Evolutionary conservation across 2,888 invertebrate genomes (phyloP), one percentile per base, ranked within the genome.

Genomic region (Ametastegia equiseti): DNA sequence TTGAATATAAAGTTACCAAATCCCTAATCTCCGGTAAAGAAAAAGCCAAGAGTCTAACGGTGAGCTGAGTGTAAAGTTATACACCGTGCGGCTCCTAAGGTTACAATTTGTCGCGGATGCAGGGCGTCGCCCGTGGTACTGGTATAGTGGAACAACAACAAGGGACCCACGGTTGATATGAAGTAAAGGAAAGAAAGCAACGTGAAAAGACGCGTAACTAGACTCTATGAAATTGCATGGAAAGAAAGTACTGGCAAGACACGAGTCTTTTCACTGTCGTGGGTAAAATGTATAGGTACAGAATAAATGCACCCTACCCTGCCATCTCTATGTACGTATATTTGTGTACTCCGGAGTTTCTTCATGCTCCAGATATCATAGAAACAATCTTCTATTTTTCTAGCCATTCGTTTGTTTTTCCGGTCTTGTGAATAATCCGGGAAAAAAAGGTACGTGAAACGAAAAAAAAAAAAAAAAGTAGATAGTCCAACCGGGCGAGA

Each of bases 331-430:
- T 3, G 36, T 9, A 15, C 19, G 23, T 15, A 19, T 54, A 23
- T 73, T 13, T 54, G 23, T 36, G 54, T 54, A 30, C 84, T 85
- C 86, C 86, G 85, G 82, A 86, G 85, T 54, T 88, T n/a, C n/a
- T 86, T 87, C 86, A 83, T 84, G 86, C 86, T 85, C 87, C 78
- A 88, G 84, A 87, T 88, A 87, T 33, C 54, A 54, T 36, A 36
- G 75, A 50, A 54, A 75, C n/a, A 54, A 36, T 54, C 50, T 54
- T 54, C 5, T 54, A 54, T 36, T 47, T 71, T 71, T 30, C 15
- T 30, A 75, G 54, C 11, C 5, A 36, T 75, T 54, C 30, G 71
- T 71, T 75, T 54, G 50, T 54, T 33, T 75, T 75, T 75, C n/a
- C 54, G 45, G 42, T 27, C 71, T 47, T 75, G 75, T 36, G 23